Percentiles rank a stretch among this genome's conserved stretches.
phyloP scores from a whole-genome alignment of 2,888 invertebrate genomes.

The Buathra laborator region DNA sequence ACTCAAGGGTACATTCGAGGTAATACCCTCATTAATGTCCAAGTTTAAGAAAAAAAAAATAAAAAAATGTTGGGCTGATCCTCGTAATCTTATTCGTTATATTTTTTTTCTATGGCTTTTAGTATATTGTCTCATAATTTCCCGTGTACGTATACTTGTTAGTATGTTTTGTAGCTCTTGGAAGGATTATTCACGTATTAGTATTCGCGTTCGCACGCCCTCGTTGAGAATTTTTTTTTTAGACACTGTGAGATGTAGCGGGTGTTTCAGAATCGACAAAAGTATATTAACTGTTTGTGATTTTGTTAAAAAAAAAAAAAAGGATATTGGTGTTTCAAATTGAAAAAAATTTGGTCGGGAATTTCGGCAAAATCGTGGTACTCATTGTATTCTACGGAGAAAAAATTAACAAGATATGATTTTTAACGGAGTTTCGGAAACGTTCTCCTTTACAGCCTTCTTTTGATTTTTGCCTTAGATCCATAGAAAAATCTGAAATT shows the following conservation, averaged over 20 bases:
- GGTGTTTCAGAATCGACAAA: too few species aligned
- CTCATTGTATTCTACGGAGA: too few species aligned
- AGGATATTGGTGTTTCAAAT: too few species aligned
- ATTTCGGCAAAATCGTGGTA: too few species aligned
- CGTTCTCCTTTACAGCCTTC: too few species aligned
- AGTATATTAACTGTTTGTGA: too few species aligned
- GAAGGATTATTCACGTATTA: background rate
- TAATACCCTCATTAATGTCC: conserved; percentile 71
- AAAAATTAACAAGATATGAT: too few species aligned
- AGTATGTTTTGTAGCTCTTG: conserved; percentile 32
- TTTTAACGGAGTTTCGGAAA: too few species aligned
- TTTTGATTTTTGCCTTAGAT: too few species aligned
- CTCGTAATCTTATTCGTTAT: conserved; percentile 15
- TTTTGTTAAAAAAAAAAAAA: too few species aligned
- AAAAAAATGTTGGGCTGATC: conserved; percentile 41
- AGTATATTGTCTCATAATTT: conserved; percentile 34
- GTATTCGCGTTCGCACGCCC: conserved; percentile 43
- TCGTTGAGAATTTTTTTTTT: conserved; percentile 12
- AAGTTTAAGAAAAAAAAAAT: conserved; percentile 30
- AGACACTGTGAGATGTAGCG: background rate
- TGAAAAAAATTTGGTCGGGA: too few species aligned
- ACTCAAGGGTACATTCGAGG: conserved; percentile 69
- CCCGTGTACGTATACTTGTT: background rate
- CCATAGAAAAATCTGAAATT: too few species aligned
- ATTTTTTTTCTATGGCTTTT: conserved; percentile 15